phyloP scores from a whole-genome alignment of 2,888 invertebrate genomes.

The Omphaloscelis lunosa region DNA sequence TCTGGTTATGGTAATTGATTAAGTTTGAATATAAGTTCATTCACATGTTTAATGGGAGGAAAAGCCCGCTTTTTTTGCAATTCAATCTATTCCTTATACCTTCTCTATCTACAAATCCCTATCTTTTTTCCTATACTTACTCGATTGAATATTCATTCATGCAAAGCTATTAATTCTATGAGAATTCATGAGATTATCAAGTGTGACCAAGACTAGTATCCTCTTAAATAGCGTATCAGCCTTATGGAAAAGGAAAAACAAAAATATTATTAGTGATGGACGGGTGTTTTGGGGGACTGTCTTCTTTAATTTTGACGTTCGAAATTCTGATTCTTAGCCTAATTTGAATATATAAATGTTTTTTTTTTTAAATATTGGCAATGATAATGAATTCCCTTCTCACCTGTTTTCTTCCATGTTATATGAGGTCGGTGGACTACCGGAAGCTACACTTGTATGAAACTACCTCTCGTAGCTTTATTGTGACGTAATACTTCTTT shows the following conservation, averaged over 20 bases:
- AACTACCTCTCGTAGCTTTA: slow-evolving; percentile 69
- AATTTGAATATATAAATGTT: no score
- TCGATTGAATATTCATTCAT: not conserved
- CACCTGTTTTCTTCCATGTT: slow-evolving; percentile 84
- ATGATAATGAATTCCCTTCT: not conserved
- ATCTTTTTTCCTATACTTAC: not conserved
- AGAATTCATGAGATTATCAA: not conserved
- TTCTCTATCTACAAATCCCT: not conserved
- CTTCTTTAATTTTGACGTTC: no score
- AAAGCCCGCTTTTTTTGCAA: not conserved
- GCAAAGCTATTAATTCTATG: not conserved
- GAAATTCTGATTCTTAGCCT: no score
- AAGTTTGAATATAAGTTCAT: not conserved
- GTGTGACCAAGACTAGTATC: not conserved
- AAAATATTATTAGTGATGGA: not conserved
- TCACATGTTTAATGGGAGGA: not conserved
- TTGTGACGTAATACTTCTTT: slow-evolving; percentile 67
- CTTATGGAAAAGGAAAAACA: not conserved
- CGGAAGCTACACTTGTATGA: slow-evolving; percentile 77
- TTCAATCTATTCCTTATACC: not conserved
- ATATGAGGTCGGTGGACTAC: slow-evolving; percentile 75
- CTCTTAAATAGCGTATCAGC: not conserved
- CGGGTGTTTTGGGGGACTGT: no score
- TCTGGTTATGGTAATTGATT: slow-evolving; percentile 66
- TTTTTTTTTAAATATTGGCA: no score